Percentiles rank a stretch among this genome's conserved stretches.
Evolutionary conservation across 2,888 invertebrate species (phyloP).

Genomic region (Poecilus cupreus): DNA sequence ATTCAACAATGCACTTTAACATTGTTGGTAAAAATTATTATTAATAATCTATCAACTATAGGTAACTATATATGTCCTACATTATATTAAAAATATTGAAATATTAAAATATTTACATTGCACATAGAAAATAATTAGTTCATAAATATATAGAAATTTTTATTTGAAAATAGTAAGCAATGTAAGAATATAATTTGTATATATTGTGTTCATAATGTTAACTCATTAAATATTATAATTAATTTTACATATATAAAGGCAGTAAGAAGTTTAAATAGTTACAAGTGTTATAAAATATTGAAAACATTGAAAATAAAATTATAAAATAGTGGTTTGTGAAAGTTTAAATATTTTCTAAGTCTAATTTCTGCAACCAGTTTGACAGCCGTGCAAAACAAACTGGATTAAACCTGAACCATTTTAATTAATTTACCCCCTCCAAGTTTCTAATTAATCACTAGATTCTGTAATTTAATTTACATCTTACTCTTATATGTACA

Average conservation of each 20-base stretch:
- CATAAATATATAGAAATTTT: too few relatives aligned
- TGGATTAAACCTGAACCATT: neutral
- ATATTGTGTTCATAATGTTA: too few relatives aligned
- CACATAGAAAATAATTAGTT: neutral
- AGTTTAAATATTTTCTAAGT: neutral
- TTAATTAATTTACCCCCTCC: neutral
- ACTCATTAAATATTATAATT: too few relatives aligned
- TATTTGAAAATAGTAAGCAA: too few relatives aligned
- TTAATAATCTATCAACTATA: neutral
- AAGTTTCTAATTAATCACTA: neutral
- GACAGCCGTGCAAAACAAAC: neutral
- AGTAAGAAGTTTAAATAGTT: too few relatives aligned
- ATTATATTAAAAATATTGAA: neutral
- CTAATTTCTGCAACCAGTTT: constrained; percentile 16
- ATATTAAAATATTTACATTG: neutral
- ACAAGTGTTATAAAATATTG: too few relatives aligned
- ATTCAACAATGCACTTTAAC: constrained; percentile 19
- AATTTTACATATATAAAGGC: too few relatives aligned
- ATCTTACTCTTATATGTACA: neutral
- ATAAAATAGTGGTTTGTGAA: neutral
- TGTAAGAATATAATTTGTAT: too few relatives aligned
- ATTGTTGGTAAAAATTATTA: constrained; percentile 25
- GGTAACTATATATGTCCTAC: too few relatives aligned
- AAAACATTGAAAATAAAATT: neutral
- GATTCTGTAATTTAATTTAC: neutral